Conservation (phyloP, 2,113 vertebrate species). For the Pycnonotus jocosus region DNA sequence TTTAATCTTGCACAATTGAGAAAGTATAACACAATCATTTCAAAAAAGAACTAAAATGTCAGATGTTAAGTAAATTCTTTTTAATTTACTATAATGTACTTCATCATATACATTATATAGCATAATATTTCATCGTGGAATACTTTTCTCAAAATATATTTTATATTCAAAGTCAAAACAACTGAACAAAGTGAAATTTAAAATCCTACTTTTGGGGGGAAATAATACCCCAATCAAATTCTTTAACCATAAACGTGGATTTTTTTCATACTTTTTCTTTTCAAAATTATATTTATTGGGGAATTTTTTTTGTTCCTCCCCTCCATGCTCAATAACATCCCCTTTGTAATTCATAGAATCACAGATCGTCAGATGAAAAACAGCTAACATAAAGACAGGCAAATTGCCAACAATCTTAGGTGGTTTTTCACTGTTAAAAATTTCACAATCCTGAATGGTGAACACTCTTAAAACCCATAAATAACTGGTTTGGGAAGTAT, state of each 20-base stretch:
- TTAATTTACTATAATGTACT: not conserved
- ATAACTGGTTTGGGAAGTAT: not conserved
- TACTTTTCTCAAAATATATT: not conserved
- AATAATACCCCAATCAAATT: not conserved
- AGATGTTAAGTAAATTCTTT: not conserved
- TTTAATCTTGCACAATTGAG: not conserved
- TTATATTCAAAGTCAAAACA: not conserved
- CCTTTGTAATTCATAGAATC: not conserved
- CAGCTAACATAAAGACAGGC: not conserved
- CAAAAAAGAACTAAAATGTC: not conserved
- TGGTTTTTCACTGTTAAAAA: not conserved
- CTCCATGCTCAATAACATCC: not conserved
- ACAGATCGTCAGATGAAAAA: not conserved
- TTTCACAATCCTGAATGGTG: not conserved
- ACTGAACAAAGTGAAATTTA: not conserved
- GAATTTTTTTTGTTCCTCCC: not conserved
- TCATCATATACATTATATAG: not conserved
- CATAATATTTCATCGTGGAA: not conserved
- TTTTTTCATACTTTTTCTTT: not conserved
- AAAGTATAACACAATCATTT: not conserved
- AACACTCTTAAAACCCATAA: not conserved
- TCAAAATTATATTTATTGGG: not conserved
- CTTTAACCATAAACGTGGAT: not conserved
- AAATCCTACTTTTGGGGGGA: rapidly evolving
- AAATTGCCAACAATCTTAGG: not conserved